These are phyloP conservation scores for Cataglyphis livida DNA, from an alignment of 2,888 invertebrate genomes.

Conservation along the genomic window DNA sequence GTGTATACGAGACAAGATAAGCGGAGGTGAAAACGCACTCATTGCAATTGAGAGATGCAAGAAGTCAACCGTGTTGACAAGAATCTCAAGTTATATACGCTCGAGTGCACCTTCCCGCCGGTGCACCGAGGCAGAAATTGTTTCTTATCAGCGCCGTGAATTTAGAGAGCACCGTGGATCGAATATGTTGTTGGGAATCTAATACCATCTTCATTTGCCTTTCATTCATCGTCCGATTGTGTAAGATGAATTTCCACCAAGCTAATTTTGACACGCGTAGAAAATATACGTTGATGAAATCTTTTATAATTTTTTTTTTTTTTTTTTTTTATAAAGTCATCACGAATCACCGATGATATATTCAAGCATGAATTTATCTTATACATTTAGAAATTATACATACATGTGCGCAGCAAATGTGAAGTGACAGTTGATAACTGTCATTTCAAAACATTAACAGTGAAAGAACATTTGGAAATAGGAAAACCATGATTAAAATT, in stretches of 20 bases:
- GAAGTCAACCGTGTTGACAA: constrained; percentile 8
- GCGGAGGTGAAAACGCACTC: background rate
- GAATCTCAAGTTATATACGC: constrained; percentile 20
- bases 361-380: background rate
- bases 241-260: too few relatives aligned
- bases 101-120: background rate
- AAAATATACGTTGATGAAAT: background rate
- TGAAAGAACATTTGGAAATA: too few relatives aligned
- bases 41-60: constrained; percentile 14
- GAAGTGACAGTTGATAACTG: too few relatives aligned
- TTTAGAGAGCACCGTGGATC: background rate
- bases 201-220: background rate
- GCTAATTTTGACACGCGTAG: background rate
- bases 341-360: background rate
- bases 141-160: constrained; percentile 24
- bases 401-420: too few relatives aligned
- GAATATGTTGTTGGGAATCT: background rate
- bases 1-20: constrained; percentile 22
- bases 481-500: too few relatives aligned
- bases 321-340: background rate
- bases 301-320: background rate
- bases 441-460: too few relatives aligned
- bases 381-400: too few relatives aligned
- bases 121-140: background rate
- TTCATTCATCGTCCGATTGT: background rate